phyloP scores from a whole-genome alignment of 2,888 invertebrate genomes.

The Leptinotarsa haldemani region DNA sequence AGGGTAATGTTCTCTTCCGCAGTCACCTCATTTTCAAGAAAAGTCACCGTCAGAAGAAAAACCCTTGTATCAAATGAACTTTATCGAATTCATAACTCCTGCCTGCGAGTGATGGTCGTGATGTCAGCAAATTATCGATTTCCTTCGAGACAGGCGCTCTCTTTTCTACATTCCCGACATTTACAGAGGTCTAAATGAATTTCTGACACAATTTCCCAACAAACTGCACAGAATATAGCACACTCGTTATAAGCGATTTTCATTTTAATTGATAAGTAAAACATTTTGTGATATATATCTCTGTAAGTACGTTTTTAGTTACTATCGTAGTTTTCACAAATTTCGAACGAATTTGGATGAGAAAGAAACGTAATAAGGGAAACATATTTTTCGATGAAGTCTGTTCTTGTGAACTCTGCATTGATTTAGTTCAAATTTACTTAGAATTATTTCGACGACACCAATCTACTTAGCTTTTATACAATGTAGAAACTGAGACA shows the following conservation, averaged over 20 bases:
- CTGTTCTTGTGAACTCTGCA: neutral
- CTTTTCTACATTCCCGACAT: constrained; percentile 29
- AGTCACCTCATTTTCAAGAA: neutral
- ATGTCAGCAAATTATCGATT: constrained; percentile 37
- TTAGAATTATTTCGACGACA: too few relatives aligned
- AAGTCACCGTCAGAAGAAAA: neutral
- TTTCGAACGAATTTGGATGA: neutral
- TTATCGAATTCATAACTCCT: constrained; percentile 2
- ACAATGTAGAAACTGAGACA: too few relatives aligned
- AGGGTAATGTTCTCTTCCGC: neutral
- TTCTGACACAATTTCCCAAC: constrained; percentile 32
- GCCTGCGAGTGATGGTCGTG: neutral
- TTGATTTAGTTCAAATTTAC: too few relatives aligned
- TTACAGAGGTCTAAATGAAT: constrained; percentile 25
- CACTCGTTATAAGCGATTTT: constrained; percentile 17
- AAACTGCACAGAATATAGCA: constrained; percentile 32
- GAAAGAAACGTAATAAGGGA: constrained; percentile 30
- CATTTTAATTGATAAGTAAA: neutral
- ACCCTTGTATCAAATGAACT: neutral
- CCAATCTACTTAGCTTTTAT: too few relatives aligned
- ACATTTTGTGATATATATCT: constrained; percentile 21
- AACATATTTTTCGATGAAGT: neutral
- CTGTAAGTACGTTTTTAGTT: constrained; percentile 30
- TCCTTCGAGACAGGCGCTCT: constrained; percentile 43
- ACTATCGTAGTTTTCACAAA: constrained; percentile 12